Evolutionary conservation across 2,797 vertebrate genomes (phyloP).

Genomic region (Phataginus tricuspis): DNA sequence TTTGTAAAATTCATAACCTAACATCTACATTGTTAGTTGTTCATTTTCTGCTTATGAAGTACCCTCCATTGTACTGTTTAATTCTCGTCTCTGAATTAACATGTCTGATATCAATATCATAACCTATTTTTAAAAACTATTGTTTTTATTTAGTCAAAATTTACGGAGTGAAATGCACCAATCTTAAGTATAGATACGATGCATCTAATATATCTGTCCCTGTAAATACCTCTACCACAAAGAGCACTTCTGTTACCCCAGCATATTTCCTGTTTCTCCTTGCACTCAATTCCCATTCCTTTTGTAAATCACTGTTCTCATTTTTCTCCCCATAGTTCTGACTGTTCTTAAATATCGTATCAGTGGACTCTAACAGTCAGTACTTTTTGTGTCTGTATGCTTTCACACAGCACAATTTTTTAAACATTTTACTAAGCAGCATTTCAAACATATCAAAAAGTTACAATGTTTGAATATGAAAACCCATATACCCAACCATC

Average conservation of each 20-base stretch:
- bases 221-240: not conserved
- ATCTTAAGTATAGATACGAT: not conserved
- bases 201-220: not conserved
- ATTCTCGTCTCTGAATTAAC: not conserved
- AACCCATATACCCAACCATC: not conserved
- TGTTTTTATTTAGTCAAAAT: not conserved
- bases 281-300: not conserved
- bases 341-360: not conserved
- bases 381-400: not conserved
- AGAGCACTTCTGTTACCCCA: not conserved
- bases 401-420: not conserved
- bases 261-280: not conserved
- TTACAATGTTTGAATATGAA: not conserved
- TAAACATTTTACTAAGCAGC: not conserved
- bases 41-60: not conserved
- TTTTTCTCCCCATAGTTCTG: not conserved
- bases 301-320: not conserved
- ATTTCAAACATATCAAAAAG: not conserved
- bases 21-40: not conserved
- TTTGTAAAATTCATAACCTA: not conserved
- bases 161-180: not conserved
- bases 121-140: not conserved
- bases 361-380: not conserved
- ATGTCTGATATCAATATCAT: not conserved
- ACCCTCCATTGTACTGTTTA: not conserved